Conservation (phyloP, 2,888 invertebrate species). For the Glaucopsyche alexis region DNA sequence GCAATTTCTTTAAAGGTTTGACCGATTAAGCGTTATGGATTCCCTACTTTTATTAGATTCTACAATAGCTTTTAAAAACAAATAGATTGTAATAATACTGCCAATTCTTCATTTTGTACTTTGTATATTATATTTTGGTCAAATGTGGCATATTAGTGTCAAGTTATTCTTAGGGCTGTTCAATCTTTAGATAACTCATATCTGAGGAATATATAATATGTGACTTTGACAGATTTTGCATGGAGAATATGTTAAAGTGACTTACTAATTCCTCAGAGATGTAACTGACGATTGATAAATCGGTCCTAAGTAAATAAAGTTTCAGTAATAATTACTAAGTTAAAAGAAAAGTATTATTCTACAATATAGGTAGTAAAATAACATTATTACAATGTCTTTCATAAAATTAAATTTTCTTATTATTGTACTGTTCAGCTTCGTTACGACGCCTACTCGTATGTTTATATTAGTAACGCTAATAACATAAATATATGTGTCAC, state of each 20-base stretch:
- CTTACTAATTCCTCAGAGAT: too few species aligned
- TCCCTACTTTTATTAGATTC: background rate
- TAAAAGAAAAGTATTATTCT: background rate
- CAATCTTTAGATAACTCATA: too few species aligned
- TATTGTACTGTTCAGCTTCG: constrained; percentile 68
- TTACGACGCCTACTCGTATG: constrained; percentile 40
- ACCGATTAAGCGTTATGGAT: constrained; percentile 7
- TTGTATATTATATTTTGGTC: constrained; percentile 14
- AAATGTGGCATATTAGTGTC: background rate
- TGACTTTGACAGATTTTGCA: too few species aligned
- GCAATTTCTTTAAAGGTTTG: background rate
- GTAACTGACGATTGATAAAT: too few species aligned
- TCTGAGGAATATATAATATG: too few species aligned
- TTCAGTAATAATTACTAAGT: background rate
- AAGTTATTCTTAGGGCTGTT: background rate
- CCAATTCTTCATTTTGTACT: background rate
- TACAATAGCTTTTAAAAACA: background rate
- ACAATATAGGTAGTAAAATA: background rate
- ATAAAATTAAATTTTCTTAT: constrained; percentile 51
- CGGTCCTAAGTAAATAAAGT: background rate
- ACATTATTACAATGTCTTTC: constrained; percentile 31
- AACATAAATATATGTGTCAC: constrained; percentile 10
- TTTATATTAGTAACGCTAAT: constrained; percentile 12
- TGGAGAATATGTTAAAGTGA: too few species aligned
- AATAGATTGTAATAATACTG: background rate